A percentile compares a stretch with the other conserved stretches of the same genome.
Conservation (phyloP, 2,888 invertebrate species). For the Quadriops clusia region DNA sequence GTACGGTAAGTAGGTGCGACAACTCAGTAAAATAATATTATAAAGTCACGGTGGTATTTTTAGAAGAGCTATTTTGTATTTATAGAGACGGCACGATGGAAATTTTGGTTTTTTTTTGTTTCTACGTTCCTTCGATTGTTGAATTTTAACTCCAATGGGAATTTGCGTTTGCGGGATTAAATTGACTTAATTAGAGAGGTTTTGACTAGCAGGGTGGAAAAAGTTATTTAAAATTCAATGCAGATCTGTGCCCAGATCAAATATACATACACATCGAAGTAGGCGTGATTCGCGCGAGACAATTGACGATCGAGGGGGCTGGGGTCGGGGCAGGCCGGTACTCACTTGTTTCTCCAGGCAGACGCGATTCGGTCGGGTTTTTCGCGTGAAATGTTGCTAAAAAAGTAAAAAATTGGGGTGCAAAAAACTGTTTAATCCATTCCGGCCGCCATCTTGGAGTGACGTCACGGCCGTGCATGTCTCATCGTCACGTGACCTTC, state of each 20-base stretch:
- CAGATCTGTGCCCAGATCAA: not conserved
- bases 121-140: too few species aligned
- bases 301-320: too few species aligned
- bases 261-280: not conserved
- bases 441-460: conserved; percentile 15
- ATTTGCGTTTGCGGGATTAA: too few species aligned
- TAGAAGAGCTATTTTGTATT: conserved; percentile 19
- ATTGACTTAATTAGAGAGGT: not conserved
- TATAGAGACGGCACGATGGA: too few species aligned
- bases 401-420: conserved; percentile 5
- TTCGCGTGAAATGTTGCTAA: not conserved
- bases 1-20: conserved; percentile 1
- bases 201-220: not conserved
- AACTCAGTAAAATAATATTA: conserved; percentile 5
- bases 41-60: conserved; percentile 19
- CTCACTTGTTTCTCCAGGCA: conserved; percentile 3
- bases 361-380: conserved; percentile 3
- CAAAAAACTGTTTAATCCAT: conserved; percentile 8
- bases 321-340: not conserved
- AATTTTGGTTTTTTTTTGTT: too few species aligned
- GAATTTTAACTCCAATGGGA: too few species aligned
- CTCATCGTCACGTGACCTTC: conserved; percentile 11
- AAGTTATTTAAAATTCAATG: not conserved
- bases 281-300: not conserved
- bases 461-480: conserved; percentile 14